phyloP scores from a whole-genome alignment of 2,113 vertebrate genomes.

The Piprites chloris region DNA sequence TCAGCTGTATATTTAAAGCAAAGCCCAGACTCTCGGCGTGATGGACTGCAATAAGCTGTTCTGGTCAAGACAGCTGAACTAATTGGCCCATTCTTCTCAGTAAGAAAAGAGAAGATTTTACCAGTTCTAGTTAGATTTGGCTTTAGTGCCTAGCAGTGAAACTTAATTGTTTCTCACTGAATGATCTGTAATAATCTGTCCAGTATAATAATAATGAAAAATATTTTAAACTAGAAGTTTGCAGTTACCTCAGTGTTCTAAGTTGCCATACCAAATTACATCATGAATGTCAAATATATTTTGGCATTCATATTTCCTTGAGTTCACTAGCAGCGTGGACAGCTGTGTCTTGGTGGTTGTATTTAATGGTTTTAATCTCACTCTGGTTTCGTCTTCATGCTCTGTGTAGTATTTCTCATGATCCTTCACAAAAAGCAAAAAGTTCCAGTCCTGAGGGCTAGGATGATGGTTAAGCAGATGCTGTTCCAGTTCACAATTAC shows the following conservation, averaged over 20 bases:
- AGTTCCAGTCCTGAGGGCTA: constrained; percentile 70
- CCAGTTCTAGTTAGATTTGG: neutral
- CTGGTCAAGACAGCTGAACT: neutral
- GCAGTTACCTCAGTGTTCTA: neutral
- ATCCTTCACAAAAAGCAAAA: constrained; percentile 66
- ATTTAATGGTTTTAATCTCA: constrained; percentile 9
- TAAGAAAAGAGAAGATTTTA: neutral
- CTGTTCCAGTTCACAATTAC: constrained; percentile 70
- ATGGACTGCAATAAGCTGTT: neutral
- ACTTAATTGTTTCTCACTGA: neutral
- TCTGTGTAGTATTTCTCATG: constrained; percentile 69
- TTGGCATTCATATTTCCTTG: neutral
- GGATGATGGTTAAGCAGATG: constrained; percentile 72
- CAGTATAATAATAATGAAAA: neutral
- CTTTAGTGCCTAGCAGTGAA: neutral
- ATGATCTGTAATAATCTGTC: neutral
- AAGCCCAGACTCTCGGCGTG: neutral
- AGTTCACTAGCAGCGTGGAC: neutral
- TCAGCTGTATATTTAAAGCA: neutral
- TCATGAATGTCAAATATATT: neutral
- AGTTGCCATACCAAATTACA: neutral
- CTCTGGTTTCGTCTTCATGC: constrained; percentile 50
- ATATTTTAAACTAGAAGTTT: neutral
- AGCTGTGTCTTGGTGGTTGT: neutral
- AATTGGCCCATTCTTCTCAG: neutral